Evolutionary conservation across 2,113 vertebrate species (phyloP).

Genomic region (Embiotoca jacksoni): DNA sequence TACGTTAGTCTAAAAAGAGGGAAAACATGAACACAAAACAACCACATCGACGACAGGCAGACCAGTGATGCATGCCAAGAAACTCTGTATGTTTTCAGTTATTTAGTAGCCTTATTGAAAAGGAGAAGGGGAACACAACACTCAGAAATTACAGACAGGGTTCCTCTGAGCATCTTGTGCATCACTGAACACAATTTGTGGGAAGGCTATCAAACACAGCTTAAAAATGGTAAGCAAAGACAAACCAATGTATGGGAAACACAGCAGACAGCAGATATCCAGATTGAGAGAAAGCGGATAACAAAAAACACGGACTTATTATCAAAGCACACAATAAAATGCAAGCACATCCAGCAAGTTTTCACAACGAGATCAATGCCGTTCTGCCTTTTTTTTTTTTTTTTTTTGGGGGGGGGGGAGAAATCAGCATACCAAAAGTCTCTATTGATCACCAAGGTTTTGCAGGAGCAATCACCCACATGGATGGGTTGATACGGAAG

Average conservation of each 20-base stretch:
- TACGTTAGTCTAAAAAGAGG: slow-evolving; percentile 31
- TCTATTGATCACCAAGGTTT: slow-evolving; percentile 90
- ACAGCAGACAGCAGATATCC: slow-evolving; percentile 85
- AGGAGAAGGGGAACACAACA: slow-evolving; percentile 36
- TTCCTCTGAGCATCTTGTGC: slow-evolving; percentile 69
- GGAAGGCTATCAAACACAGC: slow-evolving; percentile 79
- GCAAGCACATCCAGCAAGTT: slow-evolving; percentile 68
- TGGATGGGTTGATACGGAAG: slow-evolving; percentile 89
- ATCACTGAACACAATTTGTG: slow-evolving; percentile 79
- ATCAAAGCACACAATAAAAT: slow-evolving; percentile 65
- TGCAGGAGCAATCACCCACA: slow-evolving; percentile 91
- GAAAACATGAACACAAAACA: slow-evolving; percentile 71
- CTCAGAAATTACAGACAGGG: slow-evolving; percentile 24
- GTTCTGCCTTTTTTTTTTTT: slow-evolving; percentile 84
- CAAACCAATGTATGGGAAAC: slow-evolving; percentile 83
- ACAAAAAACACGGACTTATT: slow-evolving; percentile 65
- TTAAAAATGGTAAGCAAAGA: slow-evolving; percentile 82
- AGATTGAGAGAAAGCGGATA: slow-evolving; percentile 84
- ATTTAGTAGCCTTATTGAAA: slow-evolving; percentile 52
- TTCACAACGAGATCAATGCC: slow-evolving; percentile 36
- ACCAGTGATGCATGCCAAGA: slow-evolving; percentile 81
- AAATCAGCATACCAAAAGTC: slow-evolving; percentile 90
- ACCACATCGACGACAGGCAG: slow-evolving; percentile 81
- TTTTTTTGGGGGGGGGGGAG: slow-evolving; percentile 71
- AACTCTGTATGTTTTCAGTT: slow-evolving; percentile 47